Percentiles rank a stretch among this genome's conserved stretches.
These are phyloP conservation scores for Caenorhabditis sulstoni DNA, from an alignment of 2,888 invertebrate species.

Conservation along the genomic window DNA sequence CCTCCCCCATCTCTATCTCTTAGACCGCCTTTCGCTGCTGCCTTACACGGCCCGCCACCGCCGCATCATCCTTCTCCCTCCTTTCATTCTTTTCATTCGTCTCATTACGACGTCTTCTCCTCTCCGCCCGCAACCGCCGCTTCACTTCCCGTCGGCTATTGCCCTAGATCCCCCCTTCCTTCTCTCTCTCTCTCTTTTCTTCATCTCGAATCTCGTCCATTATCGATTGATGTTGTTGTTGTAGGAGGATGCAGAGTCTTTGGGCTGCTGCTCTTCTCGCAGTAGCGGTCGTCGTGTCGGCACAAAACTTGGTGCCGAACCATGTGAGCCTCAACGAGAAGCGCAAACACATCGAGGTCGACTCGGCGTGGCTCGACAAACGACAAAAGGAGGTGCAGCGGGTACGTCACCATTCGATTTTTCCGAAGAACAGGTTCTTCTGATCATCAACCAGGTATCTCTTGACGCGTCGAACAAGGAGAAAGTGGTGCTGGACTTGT, in stretches of 20 bases:
- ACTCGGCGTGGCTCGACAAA: constrained; percentile 78
- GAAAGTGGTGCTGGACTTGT: constrained; percentile 75
- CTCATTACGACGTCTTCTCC: too few relatives aligned
- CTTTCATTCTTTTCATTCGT: too few relatives aligned
- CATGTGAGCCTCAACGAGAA: constrained; percentile 77
- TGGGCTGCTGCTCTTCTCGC: constrained; percentile 19
- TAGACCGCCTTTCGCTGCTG: too few relatives aligned
- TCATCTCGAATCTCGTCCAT: too few relatives aligned
- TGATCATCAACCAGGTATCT: constrained; percentile 64
- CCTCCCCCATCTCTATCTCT: constrained; percentile 23
- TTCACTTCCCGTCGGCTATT: too few relatives aligned
- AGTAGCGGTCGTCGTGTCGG: not conserved
- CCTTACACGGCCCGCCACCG: too few relatives aligned
- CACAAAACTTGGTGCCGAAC: constrained; percentile 67
- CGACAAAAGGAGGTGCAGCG: constrained; percentile 74
- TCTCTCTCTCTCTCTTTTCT: too few relatives aligned
- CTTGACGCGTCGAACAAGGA: constrained; percentile 79
- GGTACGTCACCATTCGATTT: constrained; percentile 55
- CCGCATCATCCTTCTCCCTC: too few relatives aligned
- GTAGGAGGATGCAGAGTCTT: not conserved
- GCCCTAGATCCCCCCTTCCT: too few relatives aligned
- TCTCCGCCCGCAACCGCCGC: too few relatives aligned
- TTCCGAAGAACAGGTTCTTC: not conserved
- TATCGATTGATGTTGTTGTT: too few relatives aligned
- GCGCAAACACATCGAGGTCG: constrained; percentile 79